Evolutionary conservation across 2,888 invertebrate genomes (phyloP), one percentile per base, ranked within the genome.

Genomic region (Gisinianus flammeolus): DNA sequence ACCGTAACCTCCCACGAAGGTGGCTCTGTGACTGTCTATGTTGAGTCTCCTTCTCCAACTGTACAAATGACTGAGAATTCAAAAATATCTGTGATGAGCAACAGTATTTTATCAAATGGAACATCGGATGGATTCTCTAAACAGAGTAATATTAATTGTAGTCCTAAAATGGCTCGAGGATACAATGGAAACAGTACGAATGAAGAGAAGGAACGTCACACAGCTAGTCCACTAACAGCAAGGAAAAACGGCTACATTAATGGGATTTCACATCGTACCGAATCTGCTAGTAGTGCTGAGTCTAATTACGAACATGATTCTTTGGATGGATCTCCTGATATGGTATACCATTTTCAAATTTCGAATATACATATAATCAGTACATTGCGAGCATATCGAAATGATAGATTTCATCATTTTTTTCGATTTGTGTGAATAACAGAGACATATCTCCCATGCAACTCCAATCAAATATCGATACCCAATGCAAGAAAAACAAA

Each of bases 31-130:
- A 69, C 76, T 35, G 70, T 76, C 12, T 76, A 33, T 69, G 76
- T 76, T 16, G 69, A 24, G 62, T 19, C 28, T 52, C 70, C 52
- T 54, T 62, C 54, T 19, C 12, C 28, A 31, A 33, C 2, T 44
- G 64, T 64, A 74, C 74, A 74, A 74, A 66, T 33, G 74, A 74
- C 74, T 74, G 74, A 74, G 70, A 77, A 58, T 77, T 70, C 77
- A n/a, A 69, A 77, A 44, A 30, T 70, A 70, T 69, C 77, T 70
- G 76, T 69, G 68, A 69, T 69, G 69, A 68, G 69, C 33, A 52
- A 28, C 64, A 70, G 12, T 30, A 58, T 58, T 62, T 56, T 58
- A 44, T 24, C 69, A 44, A 77, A 77, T 62, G 70, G 70, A 30
- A 28, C 35, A 28, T 33, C 62, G 44, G 52, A 69, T 70, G 77